Conservation (phyloP, 2,113 vertebrate genomes). For the Aegotheles bennettii region DNA sequence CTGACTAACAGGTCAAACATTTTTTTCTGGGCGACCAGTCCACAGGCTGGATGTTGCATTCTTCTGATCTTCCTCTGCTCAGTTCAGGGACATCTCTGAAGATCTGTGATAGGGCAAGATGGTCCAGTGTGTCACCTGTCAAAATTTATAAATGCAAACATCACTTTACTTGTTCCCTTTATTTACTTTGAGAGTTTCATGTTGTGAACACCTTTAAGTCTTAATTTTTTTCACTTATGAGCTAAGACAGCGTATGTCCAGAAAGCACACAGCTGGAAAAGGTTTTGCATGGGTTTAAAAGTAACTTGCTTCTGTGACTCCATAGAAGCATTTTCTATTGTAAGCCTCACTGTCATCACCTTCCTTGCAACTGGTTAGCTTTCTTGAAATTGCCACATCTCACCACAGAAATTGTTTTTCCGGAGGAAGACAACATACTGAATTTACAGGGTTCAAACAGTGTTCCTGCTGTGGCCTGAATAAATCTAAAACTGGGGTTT, state of each 20-base stretch:
- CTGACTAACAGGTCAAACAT: neutral
- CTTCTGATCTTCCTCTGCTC: neutral
- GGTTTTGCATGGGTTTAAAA: neutral
- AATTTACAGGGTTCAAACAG: neutral
- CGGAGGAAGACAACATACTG: neutral
- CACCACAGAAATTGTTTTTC: neutral
- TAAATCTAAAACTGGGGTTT: neutral
- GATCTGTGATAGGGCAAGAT: neutral
- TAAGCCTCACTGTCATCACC: neutral
- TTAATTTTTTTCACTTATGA: neutral
- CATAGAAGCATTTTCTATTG: neutral
- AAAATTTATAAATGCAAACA: neutral
- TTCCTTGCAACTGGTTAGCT: neutral
- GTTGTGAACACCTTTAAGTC: neutral
- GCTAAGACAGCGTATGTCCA: neutral
- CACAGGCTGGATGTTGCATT: neutral
- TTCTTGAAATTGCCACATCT: neutral
- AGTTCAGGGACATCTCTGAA: neutral
- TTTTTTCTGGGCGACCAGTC: neutral
- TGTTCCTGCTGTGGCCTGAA: neutral
- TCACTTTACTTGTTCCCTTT: neutral
- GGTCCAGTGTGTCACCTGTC: neutral
- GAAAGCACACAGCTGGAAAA: neutral
- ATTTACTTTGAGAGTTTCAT: neutral
- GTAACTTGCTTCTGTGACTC: neutral